Percentiles rank a stretch among this genome's conserved stretches.
Conservation (phyloP, 2,888 invertebrate genomes). For the Stictocephala bisonia region DNA sequence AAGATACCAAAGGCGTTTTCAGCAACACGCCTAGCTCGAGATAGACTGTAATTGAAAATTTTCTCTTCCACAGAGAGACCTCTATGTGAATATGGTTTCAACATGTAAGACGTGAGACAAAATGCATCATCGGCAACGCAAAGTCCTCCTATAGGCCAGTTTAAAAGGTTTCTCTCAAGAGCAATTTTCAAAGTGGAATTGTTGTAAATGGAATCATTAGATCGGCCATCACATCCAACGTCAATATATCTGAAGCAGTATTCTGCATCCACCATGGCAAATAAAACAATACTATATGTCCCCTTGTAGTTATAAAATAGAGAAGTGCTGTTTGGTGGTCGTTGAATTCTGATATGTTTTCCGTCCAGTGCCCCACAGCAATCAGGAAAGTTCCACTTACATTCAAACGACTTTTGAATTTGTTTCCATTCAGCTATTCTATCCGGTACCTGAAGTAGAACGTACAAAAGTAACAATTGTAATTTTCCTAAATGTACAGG, state of each 20-base stretch:
- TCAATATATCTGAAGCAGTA: constrained; percentile 55
- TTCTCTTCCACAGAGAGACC: constrained; percentile 39
- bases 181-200: constrained; percentile 23
- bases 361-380: constrained; percentile 56
- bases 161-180: constrained; percentile 12
- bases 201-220: constrained; percentile 51
- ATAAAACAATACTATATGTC: constrained; percentile 56
- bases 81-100: constrained; percentile 51
- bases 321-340: constrained; percentile 56
- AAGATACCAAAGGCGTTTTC: constrained; percentile 55
- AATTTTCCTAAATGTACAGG: neutral
- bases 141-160: constrained; percentile 33
- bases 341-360: constrained; percentile 57
- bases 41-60: constrained; percentile 54
- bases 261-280: constrained; percentile 57
- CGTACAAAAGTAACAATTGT: too few relatives aligned
- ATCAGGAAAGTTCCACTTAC: constrained; percentile 10
- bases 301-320: constrained; percentile 58
- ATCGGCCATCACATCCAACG: constrained; percentile 53
- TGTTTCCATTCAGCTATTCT: constrained; percentile 8
- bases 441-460: constrained; percentile 15
- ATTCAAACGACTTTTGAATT: constrained; percentile 1
- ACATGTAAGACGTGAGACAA: constrained; percentile 51
- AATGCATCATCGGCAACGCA: constrained; percentile 55
- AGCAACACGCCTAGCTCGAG: constrained; percentile 52